phyloP scores from a whole-genome alignment of 1,140 invertebrate genomes.

The Tetragnatha versicolor region DNA sequence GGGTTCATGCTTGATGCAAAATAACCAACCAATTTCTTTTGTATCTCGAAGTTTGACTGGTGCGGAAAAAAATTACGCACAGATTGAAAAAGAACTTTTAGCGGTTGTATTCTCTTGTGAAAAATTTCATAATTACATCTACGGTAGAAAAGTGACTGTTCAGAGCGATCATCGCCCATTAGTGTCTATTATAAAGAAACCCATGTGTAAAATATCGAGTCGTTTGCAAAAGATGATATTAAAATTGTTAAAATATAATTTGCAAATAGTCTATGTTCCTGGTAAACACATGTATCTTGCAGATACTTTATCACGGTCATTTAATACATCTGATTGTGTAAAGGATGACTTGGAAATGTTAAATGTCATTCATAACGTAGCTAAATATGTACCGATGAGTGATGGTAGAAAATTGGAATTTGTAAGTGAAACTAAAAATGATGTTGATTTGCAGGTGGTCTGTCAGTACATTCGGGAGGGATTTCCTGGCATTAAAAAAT shows the following conservation, averaged over 20 bases:
- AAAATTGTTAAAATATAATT: conserved; percentile 21
- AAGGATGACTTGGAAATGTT: conserved; percentile 10
- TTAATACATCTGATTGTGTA: not conserved
- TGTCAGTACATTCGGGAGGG: conserved; percentile 1
- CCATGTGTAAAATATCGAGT: conserved; percentile 7
- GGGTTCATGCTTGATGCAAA: conserved; percentile 13
- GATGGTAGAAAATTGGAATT: not conserved
- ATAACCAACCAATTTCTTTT: not conserved
- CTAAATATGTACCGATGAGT: not conserved
- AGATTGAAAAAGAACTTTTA: too few species aligned
- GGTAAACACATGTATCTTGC: not conserved
- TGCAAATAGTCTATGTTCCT: conserved; percentile 1
- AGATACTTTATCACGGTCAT: conserved; percentile 11
- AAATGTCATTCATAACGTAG: conserved; percentile 1
- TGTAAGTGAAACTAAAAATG: not conserved
- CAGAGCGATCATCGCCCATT: conserved; percentile 10
- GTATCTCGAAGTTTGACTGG: not conserved
- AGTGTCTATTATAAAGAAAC: conserved; percentile 1
- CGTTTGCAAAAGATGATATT: conserved; percentile 12
- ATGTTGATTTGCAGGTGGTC: conserved; percentile 1
- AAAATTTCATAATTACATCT: not conserved
- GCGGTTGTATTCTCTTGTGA: too few species aligned
- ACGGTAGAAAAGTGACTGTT: not conserved
- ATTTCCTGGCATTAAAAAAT: conserved; percentile 54
- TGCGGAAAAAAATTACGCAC: too few species aligned